A percentile compares a stretch with the other conserved stretches of the same genome.
Evolutionary conservation across 2,797 vertebrate genomes (phyloP).

Genomic region (Girardinus metallicus): DNA sequence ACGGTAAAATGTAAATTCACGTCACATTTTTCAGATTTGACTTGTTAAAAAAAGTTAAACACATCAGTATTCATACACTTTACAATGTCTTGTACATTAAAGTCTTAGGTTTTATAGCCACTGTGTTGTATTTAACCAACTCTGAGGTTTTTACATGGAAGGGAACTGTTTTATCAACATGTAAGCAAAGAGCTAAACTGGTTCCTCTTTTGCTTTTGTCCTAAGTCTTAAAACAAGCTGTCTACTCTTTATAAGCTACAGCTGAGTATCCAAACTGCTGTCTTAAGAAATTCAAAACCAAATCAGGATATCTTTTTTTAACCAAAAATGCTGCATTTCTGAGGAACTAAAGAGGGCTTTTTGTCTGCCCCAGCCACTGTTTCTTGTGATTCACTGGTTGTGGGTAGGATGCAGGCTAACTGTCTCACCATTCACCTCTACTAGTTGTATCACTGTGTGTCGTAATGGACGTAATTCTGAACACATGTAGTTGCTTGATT

Average conservation of each 20-base stretch:
- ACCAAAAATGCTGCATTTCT: background rate
- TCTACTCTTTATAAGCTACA: background rate
- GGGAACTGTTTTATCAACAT: background rate
- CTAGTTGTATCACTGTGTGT: slow-evolving; percentile 14
- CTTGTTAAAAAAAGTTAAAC: background rate
- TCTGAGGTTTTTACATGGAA: background rate
- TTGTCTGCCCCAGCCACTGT: slow-evolving; percentile 59
- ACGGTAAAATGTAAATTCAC: background rate
- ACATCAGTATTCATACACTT: background rate
- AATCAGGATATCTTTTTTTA: background rate
- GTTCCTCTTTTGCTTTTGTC: background rate
- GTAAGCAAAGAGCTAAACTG: background rate
- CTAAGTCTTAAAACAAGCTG: background rate
- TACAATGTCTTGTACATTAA: background rate
- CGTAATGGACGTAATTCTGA: slow-evolving; percentile 24
- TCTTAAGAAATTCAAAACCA: background rate
- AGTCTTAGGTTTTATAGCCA: background rate
- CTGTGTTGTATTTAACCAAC: background rate
- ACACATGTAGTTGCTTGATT: slow-evolving; percentile 26
- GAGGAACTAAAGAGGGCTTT: background rate
- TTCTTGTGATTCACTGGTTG: slow-evolving; percentile 58
- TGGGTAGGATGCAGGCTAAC: slow-evolving; percentile 37
- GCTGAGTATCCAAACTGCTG: background rate
- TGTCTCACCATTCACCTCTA: slow-evolving; percentile 29
- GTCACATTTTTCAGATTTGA: background rate